Conservation (phyloP, 2,113 vertebrate genomes). For the Lanius ludovicianus region DNA sequence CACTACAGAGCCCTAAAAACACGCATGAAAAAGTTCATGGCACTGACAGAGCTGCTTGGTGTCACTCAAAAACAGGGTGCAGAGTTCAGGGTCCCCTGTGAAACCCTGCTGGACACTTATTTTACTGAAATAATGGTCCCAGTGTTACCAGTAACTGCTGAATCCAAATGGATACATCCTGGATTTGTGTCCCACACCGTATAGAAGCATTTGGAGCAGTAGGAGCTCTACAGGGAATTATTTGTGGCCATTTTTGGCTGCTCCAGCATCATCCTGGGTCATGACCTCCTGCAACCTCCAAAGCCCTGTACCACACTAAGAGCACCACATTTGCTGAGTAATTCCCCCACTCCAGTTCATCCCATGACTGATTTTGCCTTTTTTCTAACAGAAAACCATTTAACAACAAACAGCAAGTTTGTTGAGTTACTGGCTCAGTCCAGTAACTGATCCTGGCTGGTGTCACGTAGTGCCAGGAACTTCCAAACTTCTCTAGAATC, state of each 20-base stretch:
- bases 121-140: neutral
- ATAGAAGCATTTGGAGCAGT: neutral
- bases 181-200: neutral
- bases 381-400: neutral
- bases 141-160: neutral
- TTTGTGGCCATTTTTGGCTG: no score
- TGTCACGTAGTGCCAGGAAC: neutral
- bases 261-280: accelerated
- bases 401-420: neutral
- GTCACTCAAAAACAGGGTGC: neutral
- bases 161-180: no score
- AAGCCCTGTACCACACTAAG: neutral
- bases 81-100: neutral
- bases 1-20: neutral
- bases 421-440: neutral
- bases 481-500: neutral
- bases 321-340: neutral
- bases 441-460: neutral
- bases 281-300: neutral
- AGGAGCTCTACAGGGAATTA: neutral
- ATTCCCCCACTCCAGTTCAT: neutral
- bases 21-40: neutral
- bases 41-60: neutral
- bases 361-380: neutral
- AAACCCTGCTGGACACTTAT: neutral